Base-by-base conservation (phyloP, 1,140 invertebrate species). In the Drosophila eugracilis region DNA sequence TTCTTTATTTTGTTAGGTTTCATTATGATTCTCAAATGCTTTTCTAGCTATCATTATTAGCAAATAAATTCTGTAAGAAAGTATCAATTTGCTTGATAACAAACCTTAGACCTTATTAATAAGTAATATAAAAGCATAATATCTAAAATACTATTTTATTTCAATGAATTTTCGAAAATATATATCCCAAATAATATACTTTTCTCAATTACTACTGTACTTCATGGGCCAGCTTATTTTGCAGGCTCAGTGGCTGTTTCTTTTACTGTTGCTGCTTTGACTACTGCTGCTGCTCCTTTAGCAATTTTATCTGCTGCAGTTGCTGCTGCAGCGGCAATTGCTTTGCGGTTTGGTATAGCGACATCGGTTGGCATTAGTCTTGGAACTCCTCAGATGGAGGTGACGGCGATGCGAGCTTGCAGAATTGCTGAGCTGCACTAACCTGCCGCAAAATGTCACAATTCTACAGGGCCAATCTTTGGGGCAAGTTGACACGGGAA, bases 251-350 rank as follows among this genome's bases (percentile, higher is more conserved):
- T 5, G 15, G 4, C 19, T n/a, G 19, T 22, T 57, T 57, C 24
- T 34, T 50, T 15, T 10, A 47, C 47, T 49, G 28, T 10, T 9
- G 30, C 57, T 55, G 49, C 26, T 57, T 57, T 39, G 37, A 42
- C 34, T 41, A 21, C 42, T 63, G 26, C 5, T 63, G 26, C 5
- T 24, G 42, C 15, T 22, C 14, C 32, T 32, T 17, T 17, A 26
- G 17, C 26, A 44, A 34, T 63, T 60, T 60, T 26, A 42, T 34
- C 39, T 45, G n/a, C 28, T 28, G 41, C 58, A 48, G n/a, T 21
- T 45, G 41, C 21, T 10, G 6, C 26, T 48, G 36, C 24, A 52
- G 57, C 66, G 77, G 80, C 81, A 86, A 73, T 76, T 84, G 79
- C 79, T 84, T 69, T 75, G 79, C 70, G 59, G 72, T 72, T 75